These are phyloP conservation scores for Liolophura sinensis DNA, from an alignment of 1,140 invertebrate species.

Conservation along the genomic window DNA sequence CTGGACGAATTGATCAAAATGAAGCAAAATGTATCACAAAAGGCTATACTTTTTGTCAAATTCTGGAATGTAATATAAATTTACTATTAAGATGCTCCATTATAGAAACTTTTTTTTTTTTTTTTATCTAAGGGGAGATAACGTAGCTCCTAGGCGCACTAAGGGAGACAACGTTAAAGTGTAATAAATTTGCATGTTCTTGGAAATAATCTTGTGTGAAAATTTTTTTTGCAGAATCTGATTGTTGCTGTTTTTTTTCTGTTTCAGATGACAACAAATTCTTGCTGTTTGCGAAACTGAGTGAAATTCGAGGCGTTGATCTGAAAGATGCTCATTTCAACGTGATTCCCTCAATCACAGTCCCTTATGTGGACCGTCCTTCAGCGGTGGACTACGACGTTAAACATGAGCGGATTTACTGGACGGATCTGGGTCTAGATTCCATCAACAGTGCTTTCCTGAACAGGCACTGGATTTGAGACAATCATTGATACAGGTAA, in stretches of 20 bases:
- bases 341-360: constrained; percentile 76
- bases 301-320: constrained; percentile 83
- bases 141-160: no score
- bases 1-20: background rate
- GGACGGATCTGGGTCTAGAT: constrained; percentile 75
- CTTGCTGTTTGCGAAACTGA: constrained; percentile 72
- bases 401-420: constrained; percentile 71
- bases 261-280: constrained; percentile 74
- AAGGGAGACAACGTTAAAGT: no score
- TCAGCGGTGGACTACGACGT: constrained; percentile 74
- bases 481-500: constrained; percentile 75
- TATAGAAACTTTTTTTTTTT: no score
- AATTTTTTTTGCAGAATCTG: constrained; percentile 1
- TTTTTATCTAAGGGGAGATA: no score
- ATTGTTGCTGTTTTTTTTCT: constrained; percentile 21
- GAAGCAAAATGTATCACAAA: no score
- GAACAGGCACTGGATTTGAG: constrained; percentile 68
- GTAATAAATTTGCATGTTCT: no score
- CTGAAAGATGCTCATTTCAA: constrained; percentile 74
- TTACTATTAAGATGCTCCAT: no score
- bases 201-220: background rate
- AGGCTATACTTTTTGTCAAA: no score
- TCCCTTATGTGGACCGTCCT: constrained; percentile 65
- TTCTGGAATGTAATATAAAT: no score
- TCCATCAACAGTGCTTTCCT: constrained; percentile 74